phyloP scores from a whole-genome alignment of 2,797 vertebrate species.

The Antrozous pallidus region DNA sequence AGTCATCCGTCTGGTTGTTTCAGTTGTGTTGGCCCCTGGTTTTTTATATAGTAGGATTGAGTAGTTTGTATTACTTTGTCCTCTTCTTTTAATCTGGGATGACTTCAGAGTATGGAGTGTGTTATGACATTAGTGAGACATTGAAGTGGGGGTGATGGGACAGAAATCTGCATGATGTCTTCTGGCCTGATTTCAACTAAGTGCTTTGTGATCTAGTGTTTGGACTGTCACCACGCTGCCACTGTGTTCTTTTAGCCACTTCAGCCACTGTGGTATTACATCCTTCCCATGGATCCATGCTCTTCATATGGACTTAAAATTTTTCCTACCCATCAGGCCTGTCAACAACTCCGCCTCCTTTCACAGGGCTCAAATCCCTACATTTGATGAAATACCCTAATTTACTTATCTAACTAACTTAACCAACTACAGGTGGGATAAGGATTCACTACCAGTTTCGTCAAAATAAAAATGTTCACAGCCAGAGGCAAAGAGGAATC shows the following conservation, averaged over 20 bases:
- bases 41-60: no score
- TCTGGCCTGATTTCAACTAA: neutral
- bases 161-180: neutral
- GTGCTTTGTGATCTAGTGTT: neutral
- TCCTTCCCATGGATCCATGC: neutral
- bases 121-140: neutral
- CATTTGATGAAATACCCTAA: neutral
- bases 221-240: accelerated
- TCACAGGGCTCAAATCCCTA: neutral
- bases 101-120: neutral
- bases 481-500: neutral
- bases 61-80: neutral
- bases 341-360: neutral
- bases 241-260: neutral
- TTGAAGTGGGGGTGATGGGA: neutral
- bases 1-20: no score
- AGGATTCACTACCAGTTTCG: neutral
- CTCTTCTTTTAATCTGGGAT: neutral
- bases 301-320: neutral
- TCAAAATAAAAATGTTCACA: neutral
- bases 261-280: neutral
- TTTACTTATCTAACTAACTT: neutral
- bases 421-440: neutral
- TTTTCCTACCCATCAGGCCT: neutral
- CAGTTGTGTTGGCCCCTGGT: no score